Evolutionary conservation across 53 echinoderm and acorn worm species (phyloP).

Genomic region (Henricia sp.): DNA sequence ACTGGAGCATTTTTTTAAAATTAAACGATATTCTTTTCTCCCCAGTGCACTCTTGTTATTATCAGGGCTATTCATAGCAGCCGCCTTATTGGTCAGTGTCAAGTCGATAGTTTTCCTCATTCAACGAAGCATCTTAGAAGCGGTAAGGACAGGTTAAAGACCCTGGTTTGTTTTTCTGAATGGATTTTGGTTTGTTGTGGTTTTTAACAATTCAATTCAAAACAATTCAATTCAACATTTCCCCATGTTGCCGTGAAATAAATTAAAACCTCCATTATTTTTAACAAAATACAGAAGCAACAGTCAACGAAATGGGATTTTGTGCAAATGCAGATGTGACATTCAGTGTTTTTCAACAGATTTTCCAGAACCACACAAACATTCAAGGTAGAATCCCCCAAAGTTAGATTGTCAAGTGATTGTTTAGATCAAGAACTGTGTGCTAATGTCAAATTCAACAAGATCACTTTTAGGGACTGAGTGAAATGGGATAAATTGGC

Average conservation of each 20-base stretch:
- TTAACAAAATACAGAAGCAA: background rate
- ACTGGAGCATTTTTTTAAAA: background rate
- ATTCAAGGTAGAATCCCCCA: no score
- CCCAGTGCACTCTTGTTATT: conserved; percentile 44
- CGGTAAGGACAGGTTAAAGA: conserved; percentile 12
- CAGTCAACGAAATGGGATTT: no score
- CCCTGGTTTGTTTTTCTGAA: background rate
- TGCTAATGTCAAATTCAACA: no score
- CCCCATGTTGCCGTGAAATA: background rate
- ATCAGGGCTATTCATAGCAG: conserved; percentile 47
- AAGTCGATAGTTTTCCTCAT: conserved; percentile 50
- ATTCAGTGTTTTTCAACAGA: no score
- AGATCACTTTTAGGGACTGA: no score
- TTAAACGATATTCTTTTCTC: background rate
- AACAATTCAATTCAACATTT: background rate
- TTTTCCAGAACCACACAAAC: no score
- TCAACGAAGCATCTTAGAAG: conserved; percentile 19
- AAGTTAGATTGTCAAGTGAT: no score
- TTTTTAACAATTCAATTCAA: background rate
- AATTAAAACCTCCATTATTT: background rate
- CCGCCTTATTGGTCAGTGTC: conserved; percentile 44
- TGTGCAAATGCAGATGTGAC: no score
- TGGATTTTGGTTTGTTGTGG: background rate
- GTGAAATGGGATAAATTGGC: no score
- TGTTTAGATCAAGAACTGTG: no score